phyloP scores from a whole-genome alignment of 2,888 invertebrate species.

The Volucella bombylans region DNA sequence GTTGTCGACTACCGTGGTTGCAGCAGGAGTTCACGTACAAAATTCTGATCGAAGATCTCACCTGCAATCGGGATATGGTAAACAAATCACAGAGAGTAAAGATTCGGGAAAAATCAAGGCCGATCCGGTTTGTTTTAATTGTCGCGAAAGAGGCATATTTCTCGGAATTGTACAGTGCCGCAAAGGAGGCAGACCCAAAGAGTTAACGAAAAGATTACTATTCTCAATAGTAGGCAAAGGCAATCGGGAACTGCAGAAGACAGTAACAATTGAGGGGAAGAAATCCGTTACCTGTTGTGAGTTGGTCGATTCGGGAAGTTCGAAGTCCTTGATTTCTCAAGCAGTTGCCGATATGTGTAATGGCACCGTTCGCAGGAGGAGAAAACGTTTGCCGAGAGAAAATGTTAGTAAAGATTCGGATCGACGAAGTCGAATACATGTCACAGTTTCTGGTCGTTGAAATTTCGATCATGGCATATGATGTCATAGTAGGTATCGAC shows the following conservation, averaged over 20 bases:
- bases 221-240: neutral
- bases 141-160: slow-evolving; percentile 33
- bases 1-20: no score
- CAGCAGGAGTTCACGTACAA: no score
- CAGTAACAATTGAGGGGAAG: neutral
- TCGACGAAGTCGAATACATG: slow-evolving; percentile 28
- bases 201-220: neutral
- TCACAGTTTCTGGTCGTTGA: slow-evolving; percentile 40
- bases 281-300: slow-evolving; percentile 16
- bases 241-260: slow-evolving; percentile 14
- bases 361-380: slow-evolving; percentile 34
- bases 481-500: slow-evolving; percentile 11
- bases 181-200: slow-evolving; percentile 5
- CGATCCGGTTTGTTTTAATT: slow-evolving; percentile 39
- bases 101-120: neutral
- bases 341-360: slow-evolving; percentile 16
- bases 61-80: neutral
- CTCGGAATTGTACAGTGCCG: slow-evolving; percentile 33
- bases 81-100: neutral
- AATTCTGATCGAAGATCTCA: no score
- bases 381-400: slow-evolving; percentile 20
- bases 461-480: slow-evolving; percentile 4
- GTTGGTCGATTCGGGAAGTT: slow-evolving; percentile 66
- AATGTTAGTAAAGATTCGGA: slow-evolving; percentile 2
- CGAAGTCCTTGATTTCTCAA: slow-evolving; percentile 19